Conservation (phyloP, 1,140 invertebrate species). For the Ceratina japonica region DNA sequence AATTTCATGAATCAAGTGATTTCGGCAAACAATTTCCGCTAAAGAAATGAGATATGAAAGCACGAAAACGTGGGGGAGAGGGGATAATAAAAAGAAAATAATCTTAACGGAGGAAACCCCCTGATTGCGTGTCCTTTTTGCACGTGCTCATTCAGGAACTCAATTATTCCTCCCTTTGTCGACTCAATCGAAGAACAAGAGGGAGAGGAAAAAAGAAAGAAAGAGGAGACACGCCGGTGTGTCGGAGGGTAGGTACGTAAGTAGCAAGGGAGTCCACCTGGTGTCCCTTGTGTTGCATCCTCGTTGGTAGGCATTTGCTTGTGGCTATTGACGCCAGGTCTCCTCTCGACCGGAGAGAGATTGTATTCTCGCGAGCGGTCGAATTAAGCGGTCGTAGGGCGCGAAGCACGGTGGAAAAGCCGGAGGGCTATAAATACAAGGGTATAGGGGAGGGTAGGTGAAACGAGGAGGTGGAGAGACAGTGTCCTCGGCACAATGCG, state of each 20-base stretch:
- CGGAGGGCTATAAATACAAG: constrained; percentile 67
- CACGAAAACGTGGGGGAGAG: too few relatives aligned
- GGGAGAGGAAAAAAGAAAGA: not conserved
- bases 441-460: constrained; percentile 35
- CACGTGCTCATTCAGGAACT: not conserved
- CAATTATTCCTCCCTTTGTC: constrained; percentile 27
- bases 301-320: constrained; percentile 27
- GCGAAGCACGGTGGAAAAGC: constrained; percentile 59
- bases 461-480: constrained; percentile 54
- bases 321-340: constrained; percentile 28
- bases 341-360: constrained; percentile 24
- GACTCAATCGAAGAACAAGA: constrained; percentile 5
- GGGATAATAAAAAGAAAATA: not conserved
- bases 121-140: constrained; percentile 16
- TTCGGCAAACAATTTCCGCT: not conserved
- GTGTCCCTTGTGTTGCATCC: constrained; percentile 29
- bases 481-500: constrained; percentile 68
- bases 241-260: not conserved
- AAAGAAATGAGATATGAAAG: not conserved
- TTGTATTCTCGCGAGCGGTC: constrained; percentile 58
- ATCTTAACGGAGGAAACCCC: not conserved
- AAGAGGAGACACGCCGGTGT: not conserved
- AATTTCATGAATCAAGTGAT: too few relatives aligned
- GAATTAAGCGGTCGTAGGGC: constrained; percentile 59
- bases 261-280: constrained; percentile 40